Conservation (phyloP, 2,888 invertebrate species). For the Pedicia rivosa region DNA sequence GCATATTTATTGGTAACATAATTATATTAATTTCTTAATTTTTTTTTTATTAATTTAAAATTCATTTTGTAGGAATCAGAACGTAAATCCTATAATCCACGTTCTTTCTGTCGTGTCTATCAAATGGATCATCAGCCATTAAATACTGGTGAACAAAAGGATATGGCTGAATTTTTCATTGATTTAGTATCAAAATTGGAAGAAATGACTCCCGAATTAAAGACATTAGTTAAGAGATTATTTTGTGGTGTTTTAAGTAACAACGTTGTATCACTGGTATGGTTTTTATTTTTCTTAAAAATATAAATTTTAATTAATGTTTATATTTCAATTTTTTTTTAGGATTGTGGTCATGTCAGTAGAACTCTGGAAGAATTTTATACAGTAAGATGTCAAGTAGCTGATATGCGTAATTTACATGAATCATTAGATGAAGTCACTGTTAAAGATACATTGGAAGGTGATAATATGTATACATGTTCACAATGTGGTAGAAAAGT, state of each 20-base stretch:
- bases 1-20: conserved; percentile 61
- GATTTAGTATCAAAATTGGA: conserved; percentile 90
- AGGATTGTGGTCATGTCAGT: conserved; percentile 89
- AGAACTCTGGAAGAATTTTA: conserved; percentile 92
- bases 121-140: conserved; percentile 94
- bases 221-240: conserved; percentile 73
- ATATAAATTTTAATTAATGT: too few relatives aligned
- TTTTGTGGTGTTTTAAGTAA: conserved; percentile 92
- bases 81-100: conserved; percentile 87
- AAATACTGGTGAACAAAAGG: conserved; percentile 93
- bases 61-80: conserved; percentile 58
- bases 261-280: conserved; percentile 72
- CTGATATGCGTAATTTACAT: conserved; percentile 89
- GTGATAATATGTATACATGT: conserved; percentile 96
- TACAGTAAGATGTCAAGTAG: conserved; percentile 90
- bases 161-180: conserved; percentile 97
- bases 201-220: conserved; percentile 85
- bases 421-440: conserved; percentile 95
- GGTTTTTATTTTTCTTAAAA: background rate
- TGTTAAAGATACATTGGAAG: conserved; percentile 89
- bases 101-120: conserved; percentile 90
- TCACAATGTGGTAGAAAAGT: conserved; percentile 92
- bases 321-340: background rate
- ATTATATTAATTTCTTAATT: conserved; percentile 4
- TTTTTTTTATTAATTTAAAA: conserved; percentile 4